These are phyloP conservation scores for Oophaga pumilio DNA, from an alignment of 2,113 vertebrate genomes.

Conservation along the genomic window DNA sequence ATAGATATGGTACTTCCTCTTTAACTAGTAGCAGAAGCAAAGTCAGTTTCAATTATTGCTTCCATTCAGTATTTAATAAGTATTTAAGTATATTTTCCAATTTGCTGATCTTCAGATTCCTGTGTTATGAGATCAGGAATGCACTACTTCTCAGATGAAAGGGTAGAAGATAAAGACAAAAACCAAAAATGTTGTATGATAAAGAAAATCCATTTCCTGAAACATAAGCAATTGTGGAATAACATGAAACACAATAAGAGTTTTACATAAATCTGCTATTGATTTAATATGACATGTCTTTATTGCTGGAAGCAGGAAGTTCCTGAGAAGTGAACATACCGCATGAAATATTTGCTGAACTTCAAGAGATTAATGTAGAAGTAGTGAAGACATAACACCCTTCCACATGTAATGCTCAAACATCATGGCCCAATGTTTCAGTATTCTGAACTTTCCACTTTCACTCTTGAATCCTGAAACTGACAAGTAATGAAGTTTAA, in stretches of 20 bases:
- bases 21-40: conserved; percentile 5
- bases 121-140: conserved; percentile 1
- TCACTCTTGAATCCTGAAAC: background rate
- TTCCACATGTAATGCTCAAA: background rate
- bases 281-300: conserved; percentile 24
- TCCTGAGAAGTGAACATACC: conserved; percentile 1
- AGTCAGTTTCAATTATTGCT: background rate
- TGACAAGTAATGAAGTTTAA: background rate
- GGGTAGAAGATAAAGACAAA: background rate
- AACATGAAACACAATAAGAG: background rate
- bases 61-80: background rate
- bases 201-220: conserved; percentile 13
- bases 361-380: too few relatives aligned
- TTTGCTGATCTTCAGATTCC: conserved; percentile 5
- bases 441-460: background rate
- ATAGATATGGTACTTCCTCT: background rate
- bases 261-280: conserved; percentile 22
- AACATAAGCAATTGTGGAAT: conserved; percentile 5
- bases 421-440: background rate
- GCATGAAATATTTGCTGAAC: background rate
- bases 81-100: background rate
- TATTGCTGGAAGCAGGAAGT: conserved; percentile 24
- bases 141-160: conserved; percentile 22
- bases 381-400: background rate
- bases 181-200: background rate